These are phyloP conservation scores for Syritta pipiens DNA, from an alignment of 2,888 invertebrate species.

Conservation along the genomic window DNA sequence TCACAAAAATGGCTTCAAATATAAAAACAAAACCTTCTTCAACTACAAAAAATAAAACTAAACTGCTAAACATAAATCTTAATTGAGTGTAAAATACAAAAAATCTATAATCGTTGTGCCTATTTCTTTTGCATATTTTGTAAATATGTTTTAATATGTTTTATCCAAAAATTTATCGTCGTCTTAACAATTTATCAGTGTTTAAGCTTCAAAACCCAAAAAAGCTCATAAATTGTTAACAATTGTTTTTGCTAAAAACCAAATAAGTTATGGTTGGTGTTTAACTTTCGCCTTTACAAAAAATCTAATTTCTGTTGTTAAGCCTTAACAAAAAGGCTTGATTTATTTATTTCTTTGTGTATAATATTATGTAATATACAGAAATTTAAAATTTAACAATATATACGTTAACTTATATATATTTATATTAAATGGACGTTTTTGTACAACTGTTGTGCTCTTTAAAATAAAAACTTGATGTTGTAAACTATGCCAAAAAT, in stretches of 20 bases:
- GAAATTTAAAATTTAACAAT: constrained; percentile 2
- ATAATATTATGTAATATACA: constrained; percentile 14
- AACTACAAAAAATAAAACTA: constrained; percentile 1
- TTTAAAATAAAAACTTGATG: constrained; percentile 29
- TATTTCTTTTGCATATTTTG: constrained; percentile 6
- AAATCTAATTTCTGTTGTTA: constrained; percentile 16
- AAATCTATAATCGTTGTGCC: constrained; percentile 7
- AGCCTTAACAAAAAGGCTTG: constrained; percentile 21
- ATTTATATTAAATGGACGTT: too few relatives aligned
- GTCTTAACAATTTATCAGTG: constrained; percentile 25
- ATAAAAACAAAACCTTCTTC: neutral
- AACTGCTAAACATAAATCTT: constrained; percentile 12
- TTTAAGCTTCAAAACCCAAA: constrained; percentile 8
- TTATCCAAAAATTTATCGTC: neutral
- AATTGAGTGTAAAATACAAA: neutral
- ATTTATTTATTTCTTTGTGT: constrained; percentile 4
- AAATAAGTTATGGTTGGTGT: constrained; percentile 37
- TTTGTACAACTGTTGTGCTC: constrained; percentile 32
- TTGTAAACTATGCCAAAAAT: constrained; percentile 49
- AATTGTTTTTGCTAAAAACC: constrained; percentile 19
- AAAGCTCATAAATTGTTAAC: constrained; percentile 17
- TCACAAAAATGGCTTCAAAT: constrained; percentile 44
- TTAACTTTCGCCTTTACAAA: constrained; percentile 32
- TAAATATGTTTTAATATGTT: too few relatives aligned
- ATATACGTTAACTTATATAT: too few relatives aligned